Conservation (phyloP, 2,888 invertebrate species). For the Mesorhabditis spiculigera region DNA sequence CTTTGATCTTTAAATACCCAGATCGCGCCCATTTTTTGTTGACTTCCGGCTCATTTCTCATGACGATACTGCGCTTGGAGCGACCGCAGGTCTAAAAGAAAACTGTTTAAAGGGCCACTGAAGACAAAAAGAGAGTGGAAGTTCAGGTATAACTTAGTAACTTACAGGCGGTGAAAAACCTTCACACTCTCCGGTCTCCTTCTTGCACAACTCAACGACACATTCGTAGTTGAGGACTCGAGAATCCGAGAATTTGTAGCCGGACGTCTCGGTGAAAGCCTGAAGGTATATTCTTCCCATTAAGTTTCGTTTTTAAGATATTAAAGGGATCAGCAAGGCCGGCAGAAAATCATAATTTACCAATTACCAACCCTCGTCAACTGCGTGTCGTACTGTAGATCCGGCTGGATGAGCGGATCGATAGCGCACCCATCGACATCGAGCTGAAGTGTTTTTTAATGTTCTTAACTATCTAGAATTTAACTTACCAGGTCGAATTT, state of each 20-base stretch:
- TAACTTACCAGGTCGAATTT: constrained; percentile 43
- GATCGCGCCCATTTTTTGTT: too few species aligned
- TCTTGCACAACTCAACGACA: constrained; percentile 46
- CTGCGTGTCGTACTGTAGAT: constrained; percentile 39
- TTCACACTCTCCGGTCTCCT: not conserved
- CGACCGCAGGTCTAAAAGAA: too few species aligned
- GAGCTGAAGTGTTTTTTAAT: constrained; percentile 17
- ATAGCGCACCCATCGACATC: constrained; percentile 54
- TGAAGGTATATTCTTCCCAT: constrained; percentile 1
- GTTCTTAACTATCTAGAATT: not conserved
- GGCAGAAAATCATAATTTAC: not conserved
- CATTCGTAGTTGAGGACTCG: constrained; percentile 54
- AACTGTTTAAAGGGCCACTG: too few species aligned
- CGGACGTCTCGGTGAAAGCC: constrained; percentile 52
- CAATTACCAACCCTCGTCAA: constrained; percentile 18
- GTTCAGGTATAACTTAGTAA: too few species aligned
- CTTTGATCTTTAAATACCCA: too few species aligned
- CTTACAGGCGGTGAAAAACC: not conserved
- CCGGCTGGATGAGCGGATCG: constrained; percentile 54
- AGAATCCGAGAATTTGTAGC: constrained; percentile 56
- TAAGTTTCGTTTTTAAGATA: not conserved
- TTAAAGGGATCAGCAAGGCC: not conserved
- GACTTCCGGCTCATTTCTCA: too few species aligned
- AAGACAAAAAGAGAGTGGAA: too few species aligned
- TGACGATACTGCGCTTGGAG: too few species aligned